Evolutionary conservation across 2,888 invertebrate genomes (phyloP).

Genomic region (Apomyelois bistriatella): DNA sequence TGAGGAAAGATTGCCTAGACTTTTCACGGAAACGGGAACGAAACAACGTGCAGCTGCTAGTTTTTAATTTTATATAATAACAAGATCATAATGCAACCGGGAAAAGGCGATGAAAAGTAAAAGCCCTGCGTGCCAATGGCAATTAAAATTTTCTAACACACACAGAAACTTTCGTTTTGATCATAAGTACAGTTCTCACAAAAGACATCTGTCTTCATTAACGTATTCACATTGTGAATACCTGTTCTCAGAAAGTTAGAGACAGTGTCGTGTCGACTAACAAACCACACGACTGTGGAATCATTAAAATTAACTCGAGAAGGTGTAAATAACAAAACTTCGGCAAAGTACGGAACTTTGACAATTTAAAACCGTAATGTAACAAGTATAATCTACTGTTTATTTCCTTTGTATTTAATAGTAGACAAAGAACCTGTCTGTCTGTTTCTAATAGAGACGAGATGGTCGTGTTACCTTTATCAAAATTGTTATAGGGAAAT

Average conservation of each 20-base stretch:
- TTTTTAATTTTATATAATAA: too few species aligned
- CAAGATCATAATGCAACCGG: too few species aligned
- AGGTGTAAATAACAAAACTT: conserved; percentile 8
- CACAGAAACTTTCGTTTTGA: neutral
- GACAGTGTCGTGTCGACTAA: neutral
- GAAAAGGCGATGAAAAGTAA: neutral
- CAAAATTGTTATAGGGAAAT: neutral
- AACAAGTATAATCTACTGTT: conserved; percentile 12
- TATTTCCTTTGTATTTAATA: conserved; percentile 4
- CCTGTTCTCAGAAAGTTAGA: neutral
- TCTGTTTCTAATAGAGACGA: neutral
- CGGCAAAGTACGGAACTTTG: conserved; percentile 14
- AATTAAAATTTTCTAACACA: neutral
- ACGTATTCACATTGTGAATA: conserved; percentile 6
- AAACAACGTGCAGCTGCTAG: too few species aligned
- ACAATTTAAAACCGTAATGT: conserved; percentile 17
- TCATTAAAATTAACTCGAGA: conserved; percentile 6
- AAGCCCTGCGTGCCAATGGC: neutral
- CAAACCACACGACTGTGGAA: neutral
- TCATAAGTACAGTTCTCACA: neutral
- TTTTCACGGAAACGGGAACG: too few species aligned
- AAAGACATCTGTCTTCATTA: conserved; percentile 4
- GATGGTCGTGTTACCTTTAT: neutral
- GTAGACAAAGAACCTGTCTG: neutral
- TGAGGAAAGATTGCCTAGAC: too few species aligned